Percentiles rank a stretch among this genome's conserved stretches.
Evolutionary conservation across 2,113 vertebrate species (phyloP).

Genomic region (Bungarus multicinctus): DNA sequence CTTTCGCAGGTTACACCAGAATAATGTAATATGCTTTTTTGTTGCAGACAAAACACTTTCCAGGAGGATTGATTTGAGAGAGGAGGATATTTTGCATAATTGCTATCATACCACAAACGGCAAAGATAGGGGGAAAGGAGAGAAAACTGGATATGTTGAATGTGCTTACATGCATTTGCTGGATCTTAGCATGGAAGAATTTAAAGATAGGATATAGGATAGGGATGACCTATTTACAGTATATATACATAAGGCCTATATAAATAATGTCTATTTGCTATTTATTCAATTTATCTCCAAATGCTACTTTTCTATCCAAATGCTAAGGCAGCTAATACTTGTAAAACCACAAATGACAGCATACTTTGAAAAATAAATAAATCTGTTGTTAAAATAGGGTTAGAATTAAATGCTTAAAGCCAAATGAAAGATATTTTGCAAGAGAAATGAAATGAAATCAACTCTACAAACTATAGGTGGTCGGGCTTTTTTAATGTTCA

Average conservation of each 20-base stretch:
- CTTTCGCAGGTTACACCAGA: constrained; percentile 21
- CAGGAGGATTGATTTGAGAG: not conserved
- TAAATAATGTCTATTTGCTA: not conserved
- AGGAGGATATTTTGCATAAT: not conserved
- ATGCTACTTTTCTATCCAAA: not conserved
- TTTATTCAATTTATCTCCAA: not conserved
- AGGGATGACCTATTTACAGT: not conserved
- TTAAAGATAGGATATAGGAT: not conserved
- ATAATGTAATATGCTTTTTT: not conserved
- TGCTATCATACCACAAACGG: too few species aligned
- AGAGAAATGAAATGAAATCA: not conserved
- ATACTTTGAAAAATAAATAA: not conserved
- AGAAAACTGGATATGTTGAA: not conserved
- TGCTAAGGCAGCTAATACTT: not conserved
- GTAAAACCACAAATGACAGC: not conserved
- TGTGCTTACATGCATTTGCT: not conserved
- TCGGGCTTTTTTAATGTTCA: not conserved
- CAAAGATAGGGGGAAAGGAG: not conserved
- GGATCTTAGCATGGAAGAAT: not conserved
- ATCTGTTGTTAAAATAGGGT: not conserved
- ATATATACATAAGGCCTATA: not conserved
- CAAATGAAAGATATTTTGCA: not conserved
- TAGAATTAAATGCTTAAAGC: not conserved
- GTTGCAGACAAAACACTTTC: not conserved
- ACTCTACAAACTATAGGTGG: not conserved